Base-by-base conservation (phyloP, 1,140 invertebrate species). In the Sycophila sp. region DNA sequence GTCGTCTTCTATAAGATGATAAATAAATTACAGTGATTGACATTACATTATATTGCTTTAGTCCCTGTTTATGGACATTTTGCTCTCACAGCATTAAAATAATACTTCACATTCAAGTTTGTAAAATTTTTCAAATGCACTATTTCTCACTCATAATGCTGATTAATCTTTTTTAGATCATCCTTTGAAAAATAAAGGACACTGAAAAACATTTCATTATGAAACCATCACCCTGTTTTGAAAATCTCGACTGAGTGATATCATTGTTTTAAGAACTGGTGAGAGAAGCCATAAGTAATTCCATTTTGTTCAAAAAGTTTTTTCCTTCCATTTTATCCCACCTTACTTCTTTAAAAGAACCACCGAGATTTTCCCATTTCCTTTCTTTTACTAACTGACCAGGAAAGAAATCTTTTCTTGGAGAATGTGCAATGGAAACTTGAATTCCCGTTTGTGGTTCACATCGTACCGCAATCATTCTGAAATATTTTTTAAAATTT, bases 281-380 rank as follows among this genome's bases (percentile, higher is more conserved):
- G 15, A 97, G 85, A 75, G 94, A 94, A 22, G 96, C 96, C 96
- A 98, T 97, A 5, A 98, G 88, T 70, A 97, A 88, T 89, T 98
- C 97, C 91, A 98, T 96, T 89, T 98, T 98, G 77, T 96, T 97
- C 1, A 98, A 87, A 82, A 98, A 98, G 87, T 97, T 98, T 78
- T 95, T 94, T n/a, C 97, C 97, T 82, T 98, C 96, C 90, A 99
- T 95, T 87, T 96, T 96, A 55, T 98, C 95, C 81, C 97, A 91
- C 75, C 94, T 89, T 8, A 98, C 93, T 87, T 97, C 94, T 82
- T 96, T 93, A 84, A 96, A 98, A 47, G 92, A 92, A 22, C 94
- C 93, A 8, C 94, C 94, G 0, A 97, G 87, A 85, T 96, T 94
- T 80, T 96, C 94, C 96, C 96, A 98, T 80, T 94, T 93, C 73